Evolutionary conservation across 2,888 invertebrate species (phyloP).

Genomic region (Trachelus tabidus): DNA sequence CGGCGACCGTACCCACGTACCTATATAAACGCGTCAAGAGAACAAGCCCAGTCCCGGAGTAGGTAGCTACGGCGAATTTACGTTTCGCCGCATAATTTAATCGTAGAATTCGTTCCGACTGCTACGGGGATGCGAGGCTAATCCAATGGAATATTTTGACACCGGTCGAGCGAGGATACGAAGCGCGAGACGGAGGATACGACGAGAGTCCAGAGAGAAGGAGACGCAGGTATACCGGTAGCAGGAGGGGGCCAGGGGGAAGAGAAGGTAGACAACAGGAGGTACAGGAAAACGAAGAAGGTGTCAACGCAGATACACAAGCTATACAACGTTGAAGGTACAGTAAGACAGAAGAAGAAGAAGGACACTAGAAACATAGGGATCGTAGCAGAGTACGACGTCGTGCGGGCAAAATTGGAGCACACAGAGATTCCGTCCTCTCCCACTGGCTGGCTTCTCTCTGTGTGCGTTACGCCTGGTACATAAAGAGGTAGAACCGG

Average conservation of each 20-base stretch:
- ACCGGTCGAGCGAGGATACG: slow-evolving; percentile 10
- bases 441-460: not conserved
- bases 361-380: not conserved
- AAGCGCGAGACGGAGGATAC: slow-evolving; percentile 14
- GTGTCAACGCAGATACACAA: not conserved
- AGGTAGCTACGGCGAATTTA: slow-evolving; percentile 15
- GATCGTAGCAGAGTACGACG: not conserved
- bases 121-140: slow-evolving; percentile 17
- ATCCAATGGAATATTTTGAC: slow-evolving; percentile 50
- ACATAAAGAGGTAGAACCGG: slow-evolving; percentile 8
- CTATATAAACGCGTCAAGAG: not conserved
- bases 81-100: slow-evolving; percentile 33
- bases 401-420: slow-evolving; percentile 24
- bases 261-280: not conserved
- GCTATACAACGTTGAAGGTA: not conserved
- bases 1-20: not conserved
- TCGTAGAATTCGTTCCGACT: slow-evolving; percentile 30
- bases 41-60: not conserved
- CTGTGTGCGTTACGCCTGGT: not conserved
- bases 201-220: not conserved
- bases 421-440: slow-evolving; percentile 10
- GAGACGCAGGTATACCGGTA: not conserved
- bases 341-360: slow-evolving; percentile 1
- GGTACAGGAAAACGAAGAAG: not conserved
- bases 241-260: not conserved